Evolutionary conservation across 1,140 invertebrate genomes (phyloP).

Genomic region (Drosophila elegans): DNA sequence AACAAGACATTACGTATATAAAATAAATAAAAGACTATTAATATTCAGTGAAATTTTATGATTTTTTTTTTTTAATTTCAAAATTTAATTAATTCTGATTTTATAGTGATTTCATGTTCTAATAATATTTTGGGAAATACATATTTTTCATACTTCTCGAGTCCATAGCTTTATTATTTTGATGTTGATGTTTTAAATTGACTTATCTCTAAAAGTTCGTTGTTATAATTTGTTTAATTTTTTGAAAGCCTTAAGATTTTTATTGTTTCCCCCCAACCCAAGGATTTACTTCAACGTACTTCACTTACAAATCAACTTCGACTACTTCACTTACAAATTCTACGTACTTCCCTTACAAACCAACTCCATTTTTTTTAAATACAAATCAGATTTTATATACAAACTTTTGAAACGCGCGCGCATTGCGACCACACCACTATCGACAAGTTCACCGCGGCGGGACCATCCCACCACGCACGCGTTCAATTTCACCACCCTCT

Average conservation of each 20-base stretch:
- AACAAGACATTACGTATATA: conserved; percentile 7
- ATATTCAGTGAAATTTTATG: too few relatives aligned
- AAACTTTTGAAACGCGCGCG: conserved; percentile 21
- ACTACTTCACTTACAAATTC: background rate
- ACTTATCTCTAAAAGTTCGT: too few relatives aligned
- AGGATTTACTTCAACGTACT: background rate
- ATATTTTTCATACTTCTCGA: too few relatives aligned
- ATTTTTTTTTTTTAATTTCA: background rate
- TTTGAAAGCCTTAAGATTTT: too few relatives aligned
- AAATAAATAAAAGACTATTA: background rate
- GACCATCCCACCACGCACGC: conserved; percentile 8
- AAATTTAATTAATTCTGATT: background rate
- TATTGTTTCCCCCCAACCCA: background rate
- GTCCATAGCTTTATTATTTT: too few relatives aligned
- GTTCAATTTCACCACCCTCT: conserved; percentile 8
- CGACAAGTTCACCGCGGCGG: background rate
- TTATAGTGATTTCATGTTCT: too few relatives aligned
- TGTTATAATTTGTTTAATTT: background rate
- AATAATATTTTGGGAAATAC: too few relatives aligned
- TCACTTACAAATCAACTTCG: background rate
- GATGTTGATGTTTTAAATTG: too few relatives aligned
- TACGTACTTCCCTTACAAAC: background rate
- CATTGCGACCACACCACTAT: background rate
- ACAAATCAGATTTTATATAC: background rate
- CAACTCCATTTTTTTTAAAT: background rate